These are phyloP conservation scores for Ceryle rudis DNA, from an alignment of 2,797 vertebrate genomes.

Conservation along the genomic window DNA sequence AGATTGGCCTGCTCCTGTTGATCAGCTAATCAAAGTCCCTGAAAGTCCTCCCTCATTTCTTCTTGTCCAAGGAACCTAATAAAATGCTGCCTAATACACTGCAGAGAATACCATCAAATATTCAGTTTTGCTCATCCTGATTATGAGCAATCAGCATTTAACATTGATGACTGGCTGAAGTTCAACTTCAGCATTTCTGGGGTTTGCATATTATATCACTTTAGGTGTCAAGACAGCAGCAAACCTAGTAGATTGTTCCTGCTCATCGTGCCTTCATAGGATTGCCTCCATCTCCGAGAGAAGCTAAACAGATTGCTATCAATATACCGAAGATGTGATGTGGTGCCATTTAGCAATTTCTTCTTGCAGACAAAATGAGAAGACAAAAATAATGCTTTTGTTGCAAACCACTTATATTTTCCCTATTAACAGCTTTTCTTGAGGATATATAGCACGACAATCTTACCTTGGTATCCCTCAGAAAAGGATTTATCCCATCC, in stretches of 20 bases:
- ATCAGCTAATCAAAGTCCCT: slow-evolving; percentile 15
- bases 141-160: slow-evolving; percentile 18
- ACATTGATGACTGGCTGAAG: neutral
- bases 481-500: neutral
- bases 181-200: neutral
- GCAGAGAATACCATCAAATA: neutral
- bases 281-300: neutral
- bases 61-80: neutral
- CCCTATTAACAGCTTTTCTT: neutral
- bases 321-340: neutral
- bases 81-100: neutral
- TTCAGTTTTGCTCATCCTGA: neutral
- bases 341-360: accelerated
- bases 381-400: neutral
- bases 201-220: neutral
- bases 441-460: neutral
- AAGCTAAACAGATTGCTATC: neutral
- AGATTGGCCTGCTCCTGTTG: neutral
- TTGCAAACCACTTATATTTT: neutral
- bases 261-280: neutral
- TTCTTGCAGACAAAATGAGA: neutral
- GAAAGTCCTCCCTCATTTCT: neutral
- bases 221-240: neutral
- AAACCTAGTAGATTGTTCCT: neutral
- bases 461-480: neutral